phyloP scores from a whole-genome alignment of 1,140 invertebrate species.

The Lepidurus packardi region DNA sequence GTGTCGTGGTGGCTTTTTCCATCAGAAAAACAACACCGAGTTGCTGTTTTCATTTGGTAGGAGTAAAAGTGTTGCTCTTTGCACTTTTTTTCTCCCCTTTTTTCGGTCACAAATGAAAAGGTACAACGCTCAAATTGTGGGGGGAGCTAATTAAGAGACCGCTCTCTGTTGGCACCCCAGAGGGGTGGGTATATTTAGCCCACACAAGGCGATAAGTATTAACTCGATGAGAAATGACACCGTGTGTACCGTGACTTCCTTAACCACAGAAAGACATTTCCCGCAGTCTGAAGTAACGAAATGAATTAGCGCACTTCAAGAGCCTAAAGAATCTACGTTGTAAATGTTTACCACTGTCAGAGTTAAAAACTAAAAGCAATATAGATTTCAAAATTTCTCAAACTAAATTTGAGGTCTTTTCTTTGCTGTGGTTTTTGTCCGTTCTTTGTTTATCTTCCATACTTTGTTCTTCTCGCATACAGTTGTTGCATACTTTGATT shows the following conservation, averaged over 20 bases:
- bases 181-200: conserved; percentile 21
- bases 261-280: neutral
- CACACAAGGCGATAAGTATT: conserved; percentile 21
- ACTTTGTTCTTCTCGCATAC: too few species aligned
- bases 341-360: neutral
- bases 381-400: too few species aligned
- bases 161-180: conserved; percentile 17
- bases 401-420: too few species aligned
- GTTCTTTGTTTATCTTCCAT: too few species aligned
- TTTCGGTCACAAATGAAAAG: conserved; percentile 10
- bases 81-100: neutral
- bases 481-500: neutral
- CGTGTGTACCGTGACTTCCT: conserved; percentile 8
- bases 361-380: neutral
- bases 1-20: conserved; percentile 9
- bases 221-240: conserved; percentile 5
- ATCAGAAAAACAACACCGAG: conserved; percentile 15
- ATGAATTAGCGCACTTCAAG: neutral
- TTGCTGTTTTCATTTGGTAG: neutral
- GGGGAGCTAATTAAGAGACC: conserved; percentile 11
- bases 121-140: neutral
- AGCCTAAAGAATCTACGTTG: neutral
- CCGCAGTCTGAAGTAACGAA: neutral
- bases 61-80: neutral
- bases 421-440: too few species aligned